Evolutionary conservation across 2,888 invertebrate species (phyloP), one percentile per base, ranked within the genome.

Genomic region (Scrobipalpa atriplicella): DNA sequence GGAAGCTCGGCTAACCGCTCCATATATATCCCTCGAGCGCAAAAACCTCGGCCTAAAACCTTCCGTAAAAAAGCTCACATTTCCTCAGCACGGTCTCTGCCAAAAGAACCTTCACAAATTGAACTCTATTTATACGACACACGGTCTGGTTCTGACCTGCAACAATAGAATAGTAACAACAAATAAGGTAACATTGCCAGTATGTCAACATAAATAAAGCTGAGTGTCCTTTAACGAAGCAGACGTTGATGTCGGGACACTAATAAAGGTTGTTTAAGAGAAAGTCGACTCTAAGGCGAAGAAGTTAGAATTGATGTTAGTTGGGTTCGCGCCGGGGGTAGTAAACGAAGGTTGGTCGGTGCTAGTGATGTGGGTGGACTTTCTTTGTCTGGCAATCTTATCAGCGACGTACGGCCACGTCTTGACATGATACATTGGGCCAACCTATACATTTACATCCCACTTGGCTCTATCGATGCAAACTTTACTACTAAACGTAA

Each of bases 301-400:
- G 69, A 76, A 69, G 69, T 79, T 85, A 86, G 80, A 81, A 82
- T 80, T 80, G 77, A 82, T 75, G 84, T 76, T 77, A 64, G 75
- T 69, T 64, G 69, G 61, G 69, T 68, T 61, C 69, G 66, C 64
- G 69, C 62, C 70, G 72, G 76, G 85, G 85, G 86, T 87, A 85
- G 87, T 86, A 88, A 90, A 90, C 88, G 87, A 91, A 89, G 86
- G 89, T 80, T 87, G 82, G 85, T 80, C 79, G 82, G 85, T 83
- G 87, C 87, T 89, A 88, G 87, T 90, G 90, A 91, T 91, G 89
- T 88, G 90, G 90, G 89, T 89, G 90, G 89, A 91, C 90, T 91
- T 89, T 90, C 92, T 92, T 92, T 92, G 92, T 92, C 91, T 92
- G 82, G 86, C 89, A 92, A 92, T 92, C 90, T 91, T 91, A 92